Conservation (phyloP, 1,140 invertebrate genomes). For the Pantala flavescens region DNA sequence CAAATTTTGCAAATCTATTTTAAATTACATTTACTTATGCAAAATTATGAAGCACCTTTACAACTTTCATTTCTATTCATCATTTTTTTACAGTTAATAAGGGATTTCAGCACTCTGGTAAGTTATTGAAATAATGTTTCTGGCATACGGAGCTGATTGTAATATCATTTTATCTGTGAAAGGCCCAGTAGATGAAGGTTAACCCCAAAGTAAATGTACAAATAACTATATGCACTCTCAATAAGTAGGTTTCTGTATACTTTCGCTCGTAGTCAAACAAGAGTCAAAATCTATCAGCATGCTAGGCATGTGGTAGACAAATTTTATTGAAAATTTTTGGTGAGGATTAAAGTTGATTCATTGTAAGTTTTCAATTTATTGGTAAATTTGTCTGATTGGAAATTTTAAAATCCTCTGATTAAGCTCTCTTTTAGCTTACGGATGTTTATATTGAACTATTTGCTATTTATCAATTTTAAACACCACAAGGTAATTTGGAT, state of each 20-base stretch:
- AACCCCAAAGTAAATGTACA: neutral
- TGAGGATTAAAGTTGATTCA: too few species aligned
- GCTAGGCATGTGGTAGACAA: neutral
- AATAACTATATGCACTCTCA: neutral
- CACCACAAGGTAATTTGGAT: too few species aligned
- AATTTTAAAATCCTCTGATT: too few species aligned
- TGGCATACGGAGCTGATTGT: neutral
- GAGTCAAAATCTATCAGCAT: neutral
- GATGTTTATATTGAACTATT: too few species aligned
- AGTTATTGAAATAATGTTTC: constrained; percentile 4
- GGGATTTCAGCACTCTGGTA: neutral
- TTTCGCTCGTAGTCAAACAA: neutral
- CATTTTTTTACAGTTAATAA: constrained; percentile 1
- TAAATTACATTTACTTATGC: neutral
- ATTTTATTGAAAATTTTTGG: neutral
- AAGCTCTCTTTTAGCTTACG: too few species aligned
- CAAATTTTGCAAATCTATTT: too few species aligned
- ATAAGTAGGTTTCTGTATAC: neutral
- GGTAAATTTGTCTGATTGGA: too few species aligned
- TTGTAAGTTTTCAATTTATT: too few species aligned
- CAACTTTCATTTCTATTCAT: neutral
- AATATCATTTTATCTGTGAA: neutral
- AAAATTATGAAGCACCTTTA: neutral
- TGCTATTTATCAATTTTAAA: too few species aligned
- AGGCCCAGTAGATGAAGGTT: constrained; percentile 8